Percentiles rank a stretch among this genome's conserved stretches.
phyloP scores from a whole-genome alignment of 2,888 invertebrate genomes.

The Strigamia transsilvanica region DNA sequence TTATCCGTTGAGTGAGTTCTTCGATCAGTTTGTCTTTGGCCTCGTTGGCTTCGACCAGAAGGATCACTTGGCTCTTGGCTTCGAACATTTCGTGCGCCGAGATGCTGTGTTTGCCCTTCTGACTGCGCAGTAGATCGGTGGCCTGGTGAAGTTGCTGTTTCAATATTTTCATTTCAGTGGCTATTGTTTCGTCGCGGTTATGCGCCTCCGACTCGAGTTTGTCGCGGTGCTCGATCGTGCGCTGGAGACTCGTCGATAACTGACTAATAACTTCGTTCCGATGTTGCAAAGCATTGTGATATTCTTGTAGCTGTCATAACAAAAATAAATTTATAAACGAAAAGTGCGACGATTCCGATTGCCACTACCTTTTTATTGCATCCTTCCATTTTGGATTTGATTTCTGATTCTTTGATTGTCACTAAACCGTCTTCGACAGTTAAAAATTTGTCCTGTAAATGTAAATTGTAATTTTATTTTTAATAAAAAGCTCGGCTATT shows the following conservation, averaged over 20 bases:
- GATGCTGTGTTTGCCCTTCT: conserved; percentile 22
- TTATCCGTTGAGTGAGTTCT: background rate
- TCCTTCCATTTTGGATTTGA: background rate
- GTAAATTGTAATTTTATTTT: background rate
- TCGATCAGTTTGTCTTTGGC: conserved; percentile 20
- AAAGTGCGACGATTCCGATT: no score
- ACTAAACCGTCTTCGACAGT: background rate
- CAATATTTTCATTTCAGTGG: background rate
- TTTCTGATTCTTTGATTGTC: conserved; percentile 10
- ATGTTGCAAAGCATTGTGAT: background rate
- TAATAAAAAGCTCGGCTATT: background rate
- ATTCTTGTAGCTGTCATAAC: conserved; percentile 15
- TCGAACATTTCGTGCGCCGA: conserved; percentile 29
- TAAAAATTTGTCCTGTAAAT: background rate
- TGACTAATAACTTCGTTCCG: conserved; percentile 6
- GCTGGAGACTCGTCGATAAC: background rate
- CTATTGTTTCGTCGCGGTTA: background rate
- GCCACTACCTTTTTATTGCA: background rate
- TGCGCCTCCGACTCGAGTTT: background rate
- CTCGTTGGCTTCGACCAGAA: background rate
- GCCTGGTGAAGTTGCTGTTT: conserved; percentile 30
- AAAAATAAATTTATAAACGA: no score
- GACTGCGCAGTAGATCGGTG: conserved; percentile 7
- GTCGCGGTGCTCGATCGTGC: conserved; percentile 6
- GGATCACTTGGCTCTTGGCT: background rate